A percentile compares a stretch with the other conserved stretches of the same genome.
Evolutionary conservation across 2,797 vertebrate genomes (phyloP).

Genomic region (Anniella stebbinsi): DNA sequence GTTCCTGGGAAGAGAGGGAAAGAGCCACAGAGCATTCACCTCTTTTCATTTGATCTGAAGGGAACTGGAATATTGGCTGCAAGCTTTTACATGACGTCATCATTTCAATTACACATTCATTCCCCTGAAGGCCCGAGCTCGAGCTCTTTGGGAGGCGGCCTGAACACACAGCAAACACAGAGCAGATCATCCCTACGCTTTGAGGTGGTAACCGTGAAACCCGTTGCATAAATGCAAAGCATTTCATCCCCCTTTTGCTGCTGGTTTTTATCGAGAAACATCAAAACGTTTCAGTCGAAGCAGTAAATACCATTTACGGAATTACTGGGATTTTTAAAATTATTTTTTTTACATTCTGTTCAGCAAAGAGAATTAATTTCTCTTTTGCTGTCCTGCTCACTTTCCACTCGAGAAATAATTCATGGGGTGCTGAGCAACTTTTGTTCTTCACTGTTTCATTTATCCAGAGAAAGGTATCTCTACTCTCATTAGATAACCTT

Average conservation of each 20-base stretch:
- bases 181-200: slow-evolving; percentile 52
- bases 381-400: no score
- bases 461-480: no score
- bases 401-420: no score
- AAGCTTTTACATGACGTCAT: slow-evolving; percentile 25
- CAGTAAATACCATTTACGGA: slow-evolving; percentile 65
- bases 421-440: no score
- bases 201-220: slow-evolving; percentile 52
- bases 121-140: slow-evolving; percentile 48
- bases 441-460: no score
- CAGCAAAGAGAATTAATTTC: no score
- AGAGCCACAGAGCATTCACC: neutral
- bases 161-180: slow-evolving; percentile 63
- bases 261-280: slow-evolving; percentile 61
- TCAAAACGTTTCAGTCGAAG: slow-evolving; percentile 55
- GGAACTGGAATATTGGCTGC: neutral
- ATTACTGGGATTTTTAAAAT: slow-evolving; percentile 66
- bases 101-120: slow-evolving; percentile 39
- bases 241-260: slow-evolving; percentile 42
- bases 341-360: no score
- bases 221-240: no score
- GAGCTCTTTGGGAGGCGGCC: no score
- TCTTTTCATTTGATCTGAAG: neutral
- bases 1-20: no score
- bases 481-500: no score